Evolutionary conservation across 1,140 invertebrate genomes (phyloP), one percentile per base, ranked within the genome.

Genomic region (Phortica variegata): DNA sequence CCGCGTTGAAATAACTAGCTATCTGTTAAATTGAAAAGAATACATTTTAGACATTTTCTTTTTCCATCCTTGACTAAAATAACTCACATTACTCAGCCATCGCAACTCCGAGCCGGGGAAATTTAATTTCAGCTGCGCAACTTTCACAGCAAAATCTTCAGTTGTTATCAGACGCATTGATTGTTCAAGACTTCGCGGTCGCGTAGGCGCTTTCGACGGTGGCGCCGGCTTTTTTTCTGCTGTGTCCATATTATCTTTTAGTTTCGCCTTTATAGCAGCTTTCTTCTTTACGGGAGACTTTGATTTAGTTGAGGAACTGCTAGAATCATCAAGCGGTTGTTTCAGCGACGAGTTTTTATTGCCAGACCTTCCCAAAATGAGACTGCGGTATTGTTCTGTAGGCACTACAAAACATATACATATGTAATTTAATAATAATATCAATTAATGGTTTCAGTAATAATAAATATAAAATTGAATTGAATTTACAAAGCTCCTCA

Each of bases 101-200:
- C 66, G 60, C 37, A 75, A 41, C 32, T 75, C 58, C 16, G 60
- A 65, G 1, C 53, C 68, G 4, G 62, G 68, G 41, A 57, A 73
- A 39, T 45, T 58, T 16, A 63, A 34, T 36, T 69, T 71, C 3
- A 69, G 52, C 41, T 73, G 61, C 18, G 54, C 61, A 37, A 75
- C 32, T 34, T 73, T 56, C 12, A 53, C 53, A 16, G 52, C 43
- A 32, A 75, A 70, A 36, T 71, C 72, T 39, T 61, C 62, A 3
- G 56, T 33, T 5, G 58, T 68, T 36, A 75, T 62, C 23, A 38
- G 43, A 13, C 41, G 48, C 12, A 88, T 68, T 17, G 84, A 85
- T 65, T 80, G 83, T 63, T 87, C 86, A 37, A 87, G 77, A 23
- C 81, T 83, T 75, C 86, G 87, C 16, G 84, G 82, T 43, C 76